Base-by-base conservation (phyloP, 2,113 vertebrate genomes). In the Panthera leo region DNA sequence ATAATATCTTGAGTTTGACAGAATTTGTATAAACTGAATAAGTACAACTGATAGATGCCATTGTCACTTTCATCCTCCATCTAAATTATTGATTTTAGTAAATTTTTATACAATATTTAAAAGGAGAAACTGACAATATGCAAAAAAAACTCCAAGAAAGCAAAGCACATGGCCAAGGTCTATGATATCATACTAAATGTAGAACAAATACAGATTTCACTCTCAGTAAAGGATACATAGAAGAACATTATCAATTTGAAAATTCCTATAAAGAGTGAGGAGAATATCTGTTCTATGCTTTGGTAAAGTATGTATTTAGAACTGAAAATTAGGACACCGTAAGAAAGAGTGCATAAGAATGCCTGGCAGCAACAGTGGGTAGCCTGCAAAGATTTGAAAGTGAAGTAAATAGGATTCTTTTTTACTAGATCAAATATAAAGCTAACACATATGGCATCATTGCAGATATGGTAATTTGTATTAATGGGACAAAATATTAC, bases 401-500 rank as follows among this genome's bases (percentile, higher is more conserved):
- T 89, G 61, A 89, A 11, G 12, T 25, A 68, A 95, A 90, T 55
- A 36, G 1, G 25, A 65, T 45, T n/a, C 5, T 51, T 85, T 92
- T 89, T 80, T 53, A 31, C 36, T 34, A 45, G 48, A 82, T 51
- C 83, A 92, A 84, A 88, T 75, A 73, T 31, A 75, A 94, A 86
- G n/a, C 3, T 31, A 39, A 25, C 70, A 83, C 39, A 14, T 70
- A 70, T 53, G 39, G 3, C 5, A 71, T 87, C 76, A 84, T 15
- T 84, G 51, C 14, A 68, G 27, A 84, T 70, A 68, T 76, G 25
- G n/a, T 92, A 82, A n/a, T 86, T 80, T 96, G 15, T 82, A 80
- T 90, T 93, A 83, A 83, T 93, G 31, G 63, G 31, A 58, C 68
- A 71, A 94, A 96, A 67, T 42, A 45, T 65, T 83, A 91, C 67